phyloP scores from a whole-genome alignment of 2,797 vertebrate species.

The Peromyscus nudipes region DNA sequence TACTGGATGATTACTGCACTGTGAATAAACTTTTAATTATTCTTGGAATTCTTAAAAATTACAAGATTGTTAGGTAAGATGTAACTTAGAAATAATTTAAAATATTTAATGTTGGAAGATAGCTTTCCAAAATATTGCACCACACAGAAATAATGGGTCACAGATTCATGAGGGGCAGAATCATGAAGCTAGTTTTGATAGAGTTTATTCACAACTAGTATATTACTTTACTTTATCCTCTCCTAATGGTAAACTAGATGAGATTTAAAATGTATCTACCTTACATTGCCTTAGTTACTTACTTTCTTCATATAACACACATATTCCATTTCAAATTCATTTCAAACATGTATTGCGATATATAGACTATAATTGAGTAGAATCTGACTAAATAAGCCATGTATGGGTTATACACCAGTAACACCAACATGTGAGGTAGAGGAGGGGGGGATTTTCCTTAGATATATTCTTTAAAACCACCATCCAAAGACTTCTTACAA shows the following conservation, averaged over 20 bases:
- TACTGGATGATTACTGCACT: background rate
- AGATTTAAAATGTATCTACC: background rate
- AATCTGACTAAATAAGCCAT: background rate
- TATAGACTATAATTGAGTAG: background rate
- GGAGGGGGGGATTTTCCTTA: background rate
- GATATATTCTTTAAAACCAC: slow-evolving; percentile 40
- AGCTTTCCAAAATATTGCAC: background rate
- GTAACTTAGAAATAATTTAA: background rate
- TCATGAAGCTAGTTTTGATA: background rate
- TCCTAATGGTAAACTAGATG: background rate
- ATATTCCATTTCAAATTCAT: slow-evolving; percentile 40
- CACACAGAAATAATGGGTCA: background rate
- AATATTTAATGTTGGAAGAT: background rate
- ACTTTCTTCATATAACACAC: background rate
- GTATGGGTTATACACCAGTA: background rate
- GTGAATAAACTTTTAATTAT: slow-evolving; percentile 19
- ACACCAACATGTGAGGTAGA: background rate
- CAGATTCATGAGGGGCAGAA: background rate
- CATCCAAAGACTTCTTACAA: background rate
- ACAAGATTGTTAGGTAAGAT: background rate
- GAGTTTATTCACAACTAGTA: background rate
- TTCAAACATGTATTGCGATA: background rate
- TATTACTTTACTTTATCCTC: slow-evolving; percentile 4
- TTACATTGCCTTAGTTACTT: background rate
- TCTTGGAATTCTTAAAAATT: background rate